Evolutionary conservation across 2,888 invertebrate genomes (phyloP).

Genomic region (Ashinkailepas kermadecensis): DNA sequence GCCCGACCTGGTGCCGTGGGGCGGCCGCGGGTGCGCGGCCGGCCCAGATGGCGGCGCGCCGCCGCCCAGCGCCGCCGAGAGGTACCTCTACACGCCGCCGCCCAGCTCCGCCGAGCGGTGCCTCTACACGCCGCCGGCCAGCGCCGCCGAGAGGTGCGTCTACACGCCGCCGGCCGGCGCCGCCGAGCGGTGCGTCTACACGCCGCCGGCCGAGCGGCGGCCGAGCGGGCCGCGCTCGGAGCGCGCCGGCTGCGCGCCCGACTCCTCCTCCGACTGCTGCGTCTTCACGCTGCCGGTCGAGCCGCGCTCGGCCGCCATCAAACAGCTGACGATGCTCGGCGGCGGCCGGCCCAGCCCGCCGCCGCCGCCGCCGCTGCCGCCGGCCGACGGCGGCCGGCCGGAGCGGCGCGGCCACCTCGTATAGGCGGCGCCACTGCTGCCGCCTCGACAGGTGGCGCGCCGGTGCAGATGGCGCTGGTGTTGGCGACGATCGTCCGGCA

Average conservation of each 20-base stretch:
- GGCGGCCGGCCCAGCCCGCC: not conserved
- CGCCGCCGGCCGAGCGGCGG: not conserved
- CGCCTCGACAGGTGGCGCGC: too few relatives aligned
- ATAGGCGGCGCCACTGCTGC: not conserved
- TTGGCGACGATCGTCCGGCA: too few relatives aligned
- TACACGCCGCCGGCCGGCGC: not conserved
- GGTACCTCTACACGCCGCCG: not conserved
- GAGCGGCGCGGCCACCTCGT: not conserved
- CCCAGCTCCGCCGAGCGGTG: not conserved
- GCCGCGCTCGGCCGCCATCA: slow-evolving; percentile 26
- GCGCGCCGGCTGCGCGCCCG: too few relatives aligned
- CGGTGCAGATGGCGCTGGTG: too few relatives aligned
- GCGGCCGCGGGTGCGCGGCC: not conserved
- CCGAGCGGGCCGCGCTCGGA: too few relatives aligned
- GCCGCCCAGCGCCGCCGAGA: not conserved
- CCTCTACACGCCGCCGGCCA: not conserved
- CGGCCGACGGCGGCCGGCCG: not conserved
- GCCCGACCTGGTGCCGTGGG: not conserved
- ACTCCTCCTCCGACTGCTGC: not conserved
- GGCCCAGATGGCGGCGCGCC: not conserved
- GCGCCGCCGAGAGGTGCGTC: not conserved
- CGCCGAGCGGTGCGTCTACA: not conserved
- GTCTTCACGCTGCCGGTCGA: slow-evolving; percentile 27
- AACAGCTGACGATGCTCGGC: not conserved
- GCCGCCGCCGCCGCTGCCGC: slow-evolving; percentile 10